Evolutionary conservation across 2,888 invertebrate genomes (phyloP), one percentile per base, ranked within the genome.

Genomic region (Marronus borbonicus): DNA sequence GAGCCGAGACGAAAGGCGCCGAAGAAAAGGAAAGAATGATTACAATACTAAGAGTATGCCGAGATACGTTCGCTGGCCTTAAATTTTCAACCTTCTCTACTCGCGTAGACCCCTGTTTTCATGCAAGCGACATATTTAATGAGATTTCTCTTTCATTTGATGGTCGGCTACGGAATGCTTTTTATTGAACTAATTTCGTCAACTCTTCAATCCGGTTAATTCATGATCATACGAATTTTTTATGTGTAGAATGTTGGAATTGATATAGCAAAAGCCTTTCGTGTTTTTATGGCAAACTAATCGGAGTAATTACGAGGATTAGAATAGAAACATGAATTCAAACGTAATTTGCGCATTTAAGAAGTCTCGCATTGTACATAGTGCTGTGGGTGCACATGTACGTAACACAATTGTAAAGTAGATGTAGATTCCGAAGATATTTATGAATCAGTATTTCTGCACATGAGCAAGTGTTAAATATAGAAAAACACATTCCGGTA

Each of bases 401-500:
- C 62, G 12, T 31, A 62, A 28, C 12, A 62, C 62, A 14, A 62
- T 24, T 28, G 60, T 2, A 62, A 24, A 62, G 1, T 44, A 12
- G 2, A 12, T 44, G 12, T 44, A 12, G 44, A 44, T 44, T 44
- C 44, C 44, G 44, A 44, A 44, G 44, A 44, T 44, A 44, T 44
- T 55, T 55, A 20, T 55, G 55, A 55, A 17, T 55, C 55, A 55
- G 65, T 20, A 20, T 66, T 66, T 44, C 44, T 20, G 62, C 14
- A 66, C 12, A 14, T 7, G 44, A 44, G 44, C 4, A 20, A 39
- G 44, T n/a, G 36, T 20, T 55, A 55, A 20, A 28, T 24, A 62
- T 31, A 62, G 62, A 62, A 31, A 68, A 68, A 52, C 28, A 50
- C 68, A 68, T 68, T 68, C 68, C 68, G 50, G 49, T 50, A 68